Conservation (phyloP, 2,113 vertebrate species). For the Eulemur macaco region DNA sequence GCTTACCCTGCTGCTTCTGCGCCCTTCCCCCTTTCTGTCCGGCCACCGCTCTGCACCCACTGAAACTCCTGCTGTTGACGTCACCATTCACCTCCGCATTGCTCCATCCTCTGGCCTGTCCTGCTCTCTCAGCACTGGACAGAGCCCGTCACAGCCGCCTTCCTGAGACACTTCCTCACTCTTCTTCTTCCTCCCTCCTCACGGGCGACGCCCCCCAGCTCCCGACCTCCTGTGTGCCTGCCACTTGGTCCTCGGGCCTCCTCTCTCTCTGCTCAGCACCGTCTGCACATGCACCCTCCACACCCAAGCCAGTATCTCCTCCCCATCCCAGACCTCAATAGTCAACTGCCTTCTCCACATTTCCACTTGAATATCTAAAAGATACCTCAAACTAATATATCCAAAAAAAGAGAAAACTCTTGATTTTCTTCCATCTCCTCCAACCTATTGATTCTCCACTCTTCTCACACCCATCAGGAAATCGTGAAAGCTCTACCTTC, state of each 20-base stretch:
- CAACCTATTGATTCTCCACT: neutral
- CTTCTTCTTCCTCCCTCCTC: neutral
- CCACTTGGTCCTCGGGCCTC: neutral
- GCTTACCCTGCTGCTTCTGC: neutral
- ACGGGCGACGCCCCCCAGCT: neutral
- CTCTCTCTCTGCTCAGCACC: neutral
- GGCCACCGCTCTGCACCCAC: neutral
- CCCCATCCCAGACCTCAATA: neutral
- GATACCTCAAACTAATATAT: neutral
- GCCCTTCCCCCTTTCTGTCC: neutral
- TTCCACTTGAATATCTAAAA: neutral
- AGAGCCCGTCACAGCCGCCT: neutral
- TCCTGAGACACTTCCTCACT: neutral
- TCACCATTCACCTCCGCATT: accelerated
- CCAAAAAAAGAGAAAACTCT: neutral
- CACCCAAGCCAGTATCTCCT: neutral
- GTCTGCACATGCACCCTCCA: neutral
- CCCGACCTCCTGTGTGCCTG: neutral
- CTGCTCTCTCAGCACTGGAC: neutral
- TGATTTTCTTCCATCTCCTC: neutral
- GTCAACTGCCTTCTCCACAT: neutral
- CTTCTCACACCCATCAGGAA: neutral
- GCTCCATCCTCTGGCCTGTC: neutral
- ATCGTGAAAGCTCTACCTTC: neutral
- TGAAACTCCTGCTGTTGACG: neutral